phyloP scores from a whole-genome alignment of 2,113 vertebrate species.

The Notothenia coriiceps region DNA sequence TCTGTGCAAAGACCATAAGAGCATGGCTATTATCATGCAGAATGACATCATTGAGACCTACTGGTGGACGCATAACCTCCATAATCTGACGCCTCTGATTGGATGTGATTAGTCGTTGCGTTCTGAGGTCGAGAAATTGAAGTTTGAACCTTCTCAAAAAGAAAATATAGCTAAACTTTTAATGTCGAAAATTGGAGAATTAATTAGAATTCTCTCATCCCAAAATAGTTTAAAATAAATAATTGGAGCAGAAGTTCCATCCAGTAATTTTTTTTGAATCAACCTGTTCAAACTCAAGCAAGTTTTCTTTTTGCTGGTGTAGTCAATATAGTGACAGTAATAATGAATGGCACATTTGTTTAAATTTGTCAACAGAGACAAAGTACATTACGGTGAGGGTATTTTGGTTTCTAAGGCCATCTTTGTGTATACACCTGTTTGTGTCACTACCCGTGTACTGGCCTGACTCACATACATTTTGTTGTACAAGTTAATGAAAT shows the following conservation, averaged over 20 bases:
- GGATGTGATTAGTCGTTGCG: no score
- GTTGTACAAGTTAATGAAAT: slow-evolving; percentile 63
- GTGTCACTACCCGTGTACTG: background rate
- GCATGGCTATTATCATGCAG: no score
- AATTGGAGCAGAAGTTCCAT: background rate
- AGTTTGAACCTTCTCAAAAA: background rate
- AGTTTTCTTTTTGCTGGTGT: slow-evolving; percentile 13
- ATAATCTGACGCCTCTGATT: no score
- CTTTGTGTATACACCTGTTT: background rate
- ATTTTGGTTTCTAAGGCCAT: slow-evolving; percentile 16
- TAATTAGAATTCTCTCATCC: background rate
- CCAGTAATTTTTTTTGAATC: slow-evolving; percentile 5
- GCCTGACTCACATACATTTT: slow-evolving; percentile 22
- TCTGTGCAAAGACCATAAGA: background rate
- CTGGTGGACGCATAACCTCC: no score
- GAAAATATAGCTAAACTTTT: background rate
- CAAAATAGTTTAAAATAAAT: background rate
- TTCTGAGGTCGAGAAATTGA: background rate
- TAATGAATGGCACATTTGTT: slow-evolving; percentile 35
- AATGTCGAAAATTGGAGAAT: background rate
- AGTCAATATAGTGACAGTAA: slow-evolving; percentile 15
- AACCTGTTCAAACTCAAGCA: background rate
- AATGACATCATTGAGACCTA: no score
- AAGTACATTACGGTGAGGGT: slow-evolving; percentile 28
- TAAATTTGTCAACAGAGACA: slow-evolving; percentile 45